These are phyloP conservation scores for Nephrotoma guestfalica DNA, from an alignment of 2,888 invertebrate species.

Conservation along the genomic window DNA sequence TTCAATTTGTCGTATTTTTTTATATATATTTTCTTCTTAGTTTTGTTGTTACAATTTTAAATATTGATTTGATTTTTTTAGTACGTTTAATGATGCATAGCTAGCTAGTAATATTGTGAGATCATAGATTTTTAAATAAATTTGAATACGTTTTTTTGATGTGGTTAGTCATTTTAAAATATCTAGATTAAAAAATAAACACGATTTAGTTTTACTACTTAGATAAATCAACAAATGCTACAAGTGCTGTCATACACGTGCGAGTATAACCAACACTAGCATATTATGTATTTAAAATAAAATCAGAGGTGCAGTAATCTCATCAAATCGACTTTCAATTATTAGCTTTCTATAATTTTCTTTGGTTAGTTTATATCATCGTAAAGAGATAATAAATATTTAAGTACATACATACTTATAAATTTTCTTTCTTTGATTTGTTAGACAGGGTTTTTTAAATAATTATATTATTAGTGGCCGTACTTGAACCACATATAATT, in stretches of 20 bases:
- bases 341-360: not conserved
- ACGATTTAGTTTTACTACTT: not conserved
- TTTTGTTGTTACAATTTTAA: not conserved
- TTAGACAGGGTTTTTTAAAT: not conserved
- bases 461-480: too few relatives aligned
- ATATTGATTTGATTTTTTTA: not conserved
- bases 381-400: not conserved
- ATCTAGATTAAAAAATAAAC: not conserved
- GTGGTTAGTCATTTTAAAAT: not conserved
- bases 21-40: not conserved
- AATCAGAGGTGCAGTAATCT: not conserved
- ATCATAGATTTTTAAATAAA: not conserved
- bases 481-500: too few relatives aligned
- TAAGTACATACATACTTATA: not conserved
- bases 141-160: not conserved
- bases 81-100: not conserved
- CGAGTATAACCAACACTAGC: not conserved
- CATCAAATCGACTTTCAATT: not conserved
- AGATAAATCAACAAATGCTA: not conserved
- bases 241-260: not conserved
- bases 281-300: not conserved
- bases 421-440: too few relatives aligned
- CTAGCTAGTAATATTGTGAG: not conserved
- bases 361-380: not conserved
- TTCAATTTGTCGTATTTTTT: not conserved